Evolutionary conservation across 2,113 vertebrate species (phyloP).

Genomic region (Lepus europaeus): DNA sequence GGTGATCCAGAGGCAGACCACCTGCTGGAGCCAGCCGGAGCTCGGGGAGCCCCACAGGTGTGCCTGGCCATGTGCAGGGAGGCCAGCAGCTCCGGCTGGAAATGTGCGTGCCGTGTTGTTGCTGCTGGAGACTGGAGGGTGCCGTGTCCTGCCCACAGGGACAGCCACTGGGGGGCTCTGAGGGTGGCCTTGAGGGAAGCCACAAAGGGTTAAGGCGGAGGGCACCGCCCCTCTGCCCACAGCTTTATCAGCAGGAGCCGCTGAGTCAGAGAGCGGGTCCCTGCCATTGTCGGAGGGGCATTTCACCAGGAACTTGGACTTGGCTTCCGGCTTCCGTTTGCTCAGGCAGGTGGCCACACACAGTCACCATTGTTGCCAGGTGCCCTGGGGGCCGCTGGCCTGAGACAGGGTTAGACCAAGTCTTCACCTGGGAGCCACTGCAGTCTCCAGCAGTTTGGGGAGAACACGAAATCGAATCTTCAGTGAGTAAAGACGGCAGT

Average conservation of each 20-base stretch:
- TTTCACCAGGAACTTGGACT: rapidly evolving
- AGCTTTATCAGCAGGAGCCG: neutral
- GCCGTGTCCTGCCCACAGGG: neutral
- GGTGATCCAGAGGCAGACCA: neutral
- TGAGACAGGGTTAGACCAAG: neutral
- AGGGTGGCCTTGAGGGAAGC: neutral
- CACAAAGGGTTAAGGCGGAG: neutral
- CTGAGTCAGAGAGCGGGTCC: neutral
- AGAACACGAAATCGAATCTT: neutral
- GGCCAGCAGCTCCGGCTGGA: rapidly evolving
- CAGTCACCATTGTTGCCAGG: neutral
- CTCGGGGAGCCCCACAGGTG: too few species aligned
- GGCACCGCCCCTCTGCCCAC: neutral
- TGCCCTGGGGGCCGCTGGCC: neutral
- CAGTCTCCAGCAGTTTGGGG: neutral
- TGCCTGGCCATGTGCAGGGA: neutral
- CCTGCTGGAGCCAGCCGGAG: neutral
- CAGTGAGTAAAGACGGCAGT: rapidly evolving
- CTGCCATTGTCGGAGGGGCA: neutral
- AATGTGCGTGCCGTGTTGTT: too few species aligned
- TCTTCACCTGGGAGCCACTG: neutral
- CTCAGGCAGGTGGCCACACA: rapidly evolving
- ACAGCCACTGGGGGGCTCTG: neutral
- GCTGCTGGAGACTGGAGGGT: neutral
- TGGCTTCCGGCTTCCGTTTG: neutral